Base-by-base conservation (phyloP, 2,113 vertebrate species). In the Leucopsar rothschildi region DNA sequence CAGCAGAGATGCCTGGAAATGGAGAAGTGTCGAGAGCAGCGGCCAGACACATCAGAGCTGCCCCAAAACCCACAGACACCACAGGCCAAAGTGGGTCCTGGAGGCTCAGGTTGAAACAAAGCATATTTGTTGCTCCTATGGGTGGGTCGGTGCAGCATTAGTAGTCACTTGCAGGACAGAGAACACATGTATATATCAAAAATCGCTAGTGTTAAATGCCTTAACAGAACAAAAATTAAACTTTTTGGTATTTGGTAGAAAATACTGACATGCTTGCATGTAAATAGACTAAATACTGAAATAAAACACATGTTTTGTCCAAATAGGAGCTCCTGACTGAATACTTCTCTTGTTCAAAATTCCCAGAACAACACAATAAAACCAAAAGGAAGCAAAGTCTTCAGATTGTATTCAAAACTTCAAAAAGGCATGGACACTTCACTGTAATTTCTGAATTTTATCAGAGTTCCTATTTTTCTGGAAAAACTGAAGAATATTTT, bases 1-100 rank as follows among this genome's bases (percentile, higher is more conserved):
- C 45, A 73, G 55, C n/a, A 52, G 47, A 87, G 31, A 49, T 8
- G 44, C 21, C n/a, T 78, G 73, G 65, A 69, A 77, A 29, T 0
- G 4, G 13, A 56, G 50, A 73, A 90, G 37, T 0, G 0, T 8
- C 1, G 2, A 60, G n/a, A 76, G 29, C 57, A 72, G 59, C 33
- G 39, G 18, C 16, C n/a, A 49, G 55, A 37, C 37, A 45, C 6
- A 2, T 22, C 44, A 37, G 37, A 53, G 40, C 29, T 52, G 40
- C 29, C 53, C 53, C 3, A 0, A 69, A 81, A 73, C 18, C 23
- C 50, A 49, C 31, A 47, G 22, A 27, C 4, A 28, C 6, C 55
- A 50, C 10, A 16, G 29, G 25, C 5, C 23, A 52, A 77, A 60
- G 39, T 3, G 31, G 21, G 19, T 53, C 45, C 31, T 56, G 37